phyloP scores from a whole-genome alignment of 2,113 vertebrate species.

The Sphaerodactylus townsendi region DNA sequence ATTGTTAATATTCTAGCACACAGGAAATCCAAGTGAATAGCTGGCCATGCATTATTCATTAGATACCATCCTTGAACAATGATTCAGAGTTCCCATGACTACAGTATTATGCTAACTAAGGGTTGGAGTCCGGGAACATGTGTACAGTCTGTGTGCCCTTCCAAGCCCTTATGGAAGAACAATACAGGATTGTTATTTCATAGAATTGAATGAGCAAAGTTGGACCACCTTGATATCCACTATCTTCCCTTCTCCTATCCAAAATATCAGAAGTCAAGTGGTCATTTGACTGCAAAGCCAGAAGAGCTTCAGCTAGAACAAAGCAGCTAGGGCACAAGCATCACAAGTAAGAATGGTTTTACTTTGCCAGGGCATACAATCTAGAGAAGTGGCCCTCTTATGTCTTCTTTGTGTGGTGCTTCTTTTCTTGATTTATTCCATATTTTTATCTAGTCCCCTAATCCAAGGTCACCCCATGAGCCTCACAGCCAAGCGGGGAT shows the following conservation, averaged over 20 bases:
- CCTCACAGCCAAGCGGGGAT: too few relatives aligned
- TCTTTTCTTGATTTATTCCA: too few relatives aligned
- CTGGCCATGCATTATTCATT: constrained; percentile 56
- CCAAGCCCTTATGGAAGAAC: not conserved
- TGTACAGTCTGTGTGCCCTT: not conserved
- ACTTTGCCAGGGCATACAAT: too few relatives aligned
- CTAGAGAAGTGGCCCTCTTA: too few relatives aligned
- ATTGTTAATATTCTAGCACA: constrained; percentile 51
- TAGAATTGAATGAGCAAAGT: not conserved
- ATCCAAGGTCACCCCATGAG: too few relatives aligned
- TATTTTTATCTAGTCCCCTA: too few relatives aligned
- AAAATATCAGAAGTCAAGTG: not conserved
- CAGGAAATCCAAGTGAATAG: constrained; percentile 49
- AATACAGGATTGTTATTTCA: not conserved
- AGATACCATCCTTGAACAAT: constrained; percentile 49
- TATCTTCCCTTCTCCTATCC: not conserved
- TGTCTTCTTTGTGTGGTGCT: too few relatives aligned
- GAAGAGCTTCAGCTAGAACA: too few relatives aligned
- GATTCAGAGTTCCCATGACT: constrained; percentile 58
- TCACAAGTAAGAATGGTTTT: too few relatives aligned
- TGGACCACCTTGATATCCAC: not conserved
- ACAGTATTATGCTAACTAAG: constrained; percentile 43
- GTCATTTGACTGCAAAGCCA: not conserved
- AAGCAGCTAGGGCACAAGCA: too few relatives aligned
- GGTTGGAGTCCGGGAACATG: not conserved